Percentiles rank a stretch among this genome's conserved stretches.
Evolutionary conservation across 2,113 vertebrate genomes (phyloP).

Genomic region (Cryptoleucopteryx plumbea): DNA sequence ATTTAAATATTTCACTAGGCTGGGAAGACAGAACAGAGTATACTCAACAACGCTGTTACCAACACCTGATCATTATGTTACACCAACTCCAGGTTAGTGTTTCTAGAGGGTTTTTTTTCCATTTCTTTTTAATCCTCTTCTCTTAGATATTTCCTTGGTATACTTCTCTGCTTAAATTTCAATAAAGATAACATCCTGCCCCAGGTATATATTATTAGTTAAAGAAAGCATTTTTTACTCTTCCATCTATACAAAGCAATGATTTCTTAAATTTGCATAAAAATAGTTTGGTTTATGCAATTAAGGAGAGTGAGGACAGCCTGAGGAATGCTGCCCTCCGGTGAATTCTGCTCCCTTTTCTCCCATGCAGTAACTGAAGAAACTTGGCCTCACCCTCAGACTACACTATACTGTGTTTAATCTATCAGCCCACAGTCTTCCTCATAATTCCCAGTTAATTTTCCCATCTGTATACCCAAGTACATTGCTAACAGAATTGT

Average conservation of each 20-base stretch:
- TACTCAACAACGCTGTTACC: neutral
- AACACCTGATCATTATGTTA: neutral
- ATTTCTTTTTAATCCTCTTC: neutral
- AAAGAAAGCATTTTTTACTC: neutral
- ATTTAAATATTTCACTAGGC: neutral
- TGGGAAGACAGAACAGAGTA: neutral
- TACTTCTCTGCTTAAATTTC: neutral
- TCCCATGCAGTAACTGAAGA: neutral
- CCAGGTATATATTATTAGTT: neutral
- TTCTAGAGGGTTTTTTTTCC: neutral
- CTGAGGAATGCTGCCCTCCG: accelerated
- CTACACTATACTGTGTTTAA: neutral
- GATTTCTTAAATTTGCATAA: neutral
- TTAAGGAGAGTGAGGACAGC: neutral
- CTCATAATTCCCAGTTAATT: neutral
- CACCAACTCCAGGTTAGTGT: neutral
- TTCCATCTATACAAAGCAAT: neutral
- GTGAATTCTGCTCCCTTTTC: neutral
- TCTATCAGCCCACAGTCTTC: neutral
- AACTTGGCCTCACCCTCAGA: neutral
- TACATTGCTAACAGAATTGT: neutral
- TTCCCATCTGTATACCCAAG: neutral
- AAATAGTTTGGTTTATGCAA: neutral
- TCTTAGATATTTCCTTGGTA: neutral
- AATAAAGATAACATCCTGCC: neutral